phyloP scores from a whole-genome alignment of 2,797 vertebrate genomes.

The Astyanax mexicanus region DNA sequence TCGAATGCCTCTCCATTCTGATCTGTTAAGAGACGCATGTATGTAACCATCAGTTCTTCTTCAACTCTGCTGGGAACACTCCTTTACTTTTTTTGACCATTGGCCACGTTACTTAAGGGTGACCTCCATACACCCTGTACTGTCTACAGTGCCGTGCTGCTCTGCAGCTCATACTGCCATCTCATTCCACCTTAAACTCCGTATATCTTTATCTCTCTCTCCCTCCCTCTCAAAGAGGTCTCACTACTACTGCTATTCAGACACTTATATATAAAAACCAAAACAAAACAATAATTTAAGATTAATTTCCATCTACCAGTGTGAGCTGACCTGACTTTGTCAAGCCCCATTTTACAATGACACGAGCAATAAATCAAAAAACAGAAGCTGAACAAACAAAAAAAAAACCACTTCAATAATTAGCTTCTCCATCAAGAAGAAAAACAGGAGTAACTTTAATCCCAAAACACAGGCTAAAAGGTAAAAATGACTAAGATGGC shows the following conservation, averaged over 20 bases:
- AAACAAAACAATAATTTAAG: conserved; percentile 5
- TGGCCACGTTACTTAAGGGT: neutral
- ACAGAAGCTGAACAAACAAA: conserved; percentile 10
- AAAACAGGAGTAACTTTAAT: conserved; percentile 43
- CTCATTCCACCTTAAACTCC: conserved; percentile 1
- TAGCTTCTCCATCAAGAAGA: conserved; percentile 39
- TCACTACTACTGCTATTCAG: neutral
- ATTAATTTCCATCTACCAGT: neutral
- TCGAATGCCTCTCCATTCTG: neutral
- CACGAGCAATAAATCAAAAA: neutral
- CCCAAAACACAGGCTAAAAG: conserved; percentile 31
- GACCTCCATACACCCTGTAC: neutral
- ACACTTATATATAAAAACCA: neutral
- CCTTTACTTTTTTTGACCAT: no score
- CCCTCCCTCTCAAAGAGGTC: neutral
- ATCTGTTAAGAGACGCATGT: neutral
- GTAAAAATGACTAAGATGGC: conserved; percentile 40
- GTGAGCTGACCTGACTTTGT: neutral
- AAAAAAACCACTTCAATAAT: neutral
- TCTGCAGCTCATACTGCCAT: neutral
- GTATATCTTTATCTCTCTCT: no score
- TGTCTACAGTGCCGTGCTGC: neutral
- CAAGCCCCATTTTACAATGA: conserved; percentile 7
- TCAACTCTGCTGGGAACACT: neutral
- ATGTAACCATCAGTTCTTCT: neutral